A percentile compares a stretch with the other conserved stretches of the same genome.
phyloP scores from a whole-genome alignment of 2,113 vertebrate genomes.

The Anseranas semipalmata region DNA sequence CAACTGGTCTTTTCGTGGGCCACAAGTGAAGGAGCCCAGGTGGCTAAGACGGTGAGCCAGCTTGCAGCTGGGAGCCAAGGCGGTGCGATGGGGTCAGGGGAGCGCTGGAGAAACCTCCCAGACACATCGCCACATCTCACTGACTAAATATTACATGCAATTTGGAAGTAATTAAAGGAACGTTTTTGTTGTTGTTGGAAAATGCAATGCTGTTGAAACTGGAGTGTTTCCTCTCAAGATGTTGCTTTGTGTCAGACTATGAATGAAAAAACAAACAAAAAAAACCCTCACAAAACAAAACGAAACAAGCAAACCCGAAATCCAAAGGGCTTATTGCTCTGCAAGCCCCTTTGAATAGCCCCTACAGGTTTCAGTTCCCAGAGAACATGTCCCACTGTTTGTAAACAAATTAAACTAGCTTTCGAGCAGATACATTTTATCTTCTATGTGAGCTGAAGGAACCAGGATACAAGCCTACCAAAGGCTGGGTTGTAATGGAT shows the following conservation, averaged over 20 bases:
- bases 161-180: conserved; percentile 52
- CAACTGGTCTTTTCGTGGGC: not conserved
- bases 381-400: conserved; percentile 18
- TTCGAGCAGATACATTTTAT: conserved; percentile 45
- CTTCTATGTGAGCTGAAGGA: conserved; percentile 42
- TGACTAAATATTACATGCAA: not conserved
- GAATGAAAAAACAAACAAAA: not conserved
- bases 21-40: not conserved
- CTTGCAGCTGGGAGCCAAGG: not conserved
- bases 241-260: conserved; percentile 45
- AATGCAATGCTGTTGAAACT: not conserved
- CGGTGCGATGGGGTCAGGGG: not conserved
- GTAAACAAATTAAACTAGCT: conserved; percentile 44
- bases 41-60: not conserved
- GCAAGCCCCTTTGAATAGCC: not conserved
- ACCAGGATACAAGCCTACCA: conserved; percentile 51
- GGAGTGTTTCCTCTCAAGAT: conserved; percentile 58
- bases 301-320: not conserved
- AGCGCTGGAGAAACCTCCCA: not conserved
- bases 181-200: conserved; percentile 45
- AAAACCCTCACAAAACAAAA: not conserved
- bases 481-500: conserved; percentile 55
- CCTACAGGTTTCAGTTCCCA: conserved; percentile 20
- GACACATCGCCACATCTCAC: not conserved
- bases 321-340: not conserved